These are phyloP conservation scores for Ochropacha duplaris DNA, from an alignment of 2,888 invertebrate species.

Conservation along the genomic window DNA sequence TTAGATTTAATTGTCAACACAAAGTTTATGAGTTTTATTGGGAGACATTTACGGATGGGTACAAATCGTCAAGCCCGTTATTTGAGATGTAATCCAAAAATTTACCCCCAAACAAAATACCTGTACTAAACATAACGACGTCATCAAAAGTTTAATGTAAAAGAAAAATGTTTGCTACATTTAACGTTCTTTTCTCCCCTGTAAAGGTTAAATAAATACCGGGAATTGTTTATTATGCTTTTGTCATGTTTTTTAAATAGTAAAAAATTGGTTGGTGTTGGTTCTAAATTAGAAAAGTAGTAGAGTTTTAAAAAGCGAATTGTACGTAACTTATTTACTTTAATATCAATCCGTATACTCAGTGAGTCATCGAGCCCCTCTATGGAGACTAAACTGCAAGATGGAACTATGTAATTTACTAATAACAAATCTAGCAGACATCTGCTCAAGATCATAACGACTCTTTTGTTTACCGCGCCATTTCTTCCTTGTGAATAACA, in stretches of 20 bases:
- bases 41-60: neutral
- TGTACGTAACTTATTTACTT: too few species aligned
- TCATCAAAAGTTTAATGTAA: conserved; percentile 46
- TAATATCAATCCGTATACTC: neutral
- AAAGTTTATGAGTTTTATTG: neutral
- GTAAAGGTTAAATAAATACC: neutral
- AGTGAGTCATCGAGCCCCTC: neutral
- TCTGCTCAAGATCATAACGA: conserved; percentile 61
- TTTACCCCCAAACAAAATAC: conserved; percentile 6
- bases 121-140: conserved; percentile 25
- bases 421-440: conserved; percentile 27
- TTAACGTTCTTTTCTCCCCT: conserved; percentile 29
- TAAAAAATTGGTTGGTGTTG: too few species aligned
- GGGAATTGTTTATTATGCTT: neutral
- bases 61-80: neutral
- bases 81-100: neutral
- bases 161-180: conserved; percentile 54
- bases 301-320: too few species aligned
- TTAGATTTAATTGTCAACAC: neutral
- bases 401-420: neutral
- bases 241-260: neutral
- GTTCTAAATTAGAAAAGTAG: too few species aligned
- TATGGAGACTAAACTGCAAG: neutral
- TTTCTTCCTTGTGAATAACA: conserved; percentile 64
- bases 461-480: conserved; percentile 73